A percentile compares a stretch with the other conserved stretches of the same genome.
phyloP scores from a whole-genome alignment of 2,113 vertebrate genomes.

The Callocephalon fimbriatum region DNA sequence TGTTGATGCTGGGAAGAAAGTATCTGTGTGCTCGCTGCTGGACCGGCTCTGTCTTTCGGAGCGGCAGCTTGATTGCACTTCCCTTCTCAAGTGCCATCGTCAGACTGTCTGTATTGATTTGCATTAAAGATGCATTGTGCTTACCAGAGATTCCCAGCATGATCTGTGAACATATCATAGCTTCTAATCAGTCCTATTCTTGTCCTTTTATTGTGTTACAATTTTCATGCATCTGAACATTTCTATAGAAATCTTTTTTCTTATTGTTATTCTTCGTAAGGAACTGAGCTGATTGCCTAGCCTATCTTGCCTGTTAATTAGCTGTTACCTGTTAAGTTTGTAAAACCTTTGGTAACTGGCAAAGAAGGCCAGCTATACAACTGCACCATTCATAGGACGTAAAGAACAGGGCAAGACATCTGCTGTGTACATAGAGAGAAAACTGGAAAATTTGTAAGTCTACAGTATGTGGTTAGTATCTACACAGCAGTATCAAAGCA shows the following conservation, averaged over 20 bases:
- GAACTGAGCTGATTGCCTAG: not conserved
- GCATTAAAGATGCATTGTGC: constrained; percentile 61
- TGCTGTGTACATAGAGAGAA: not conserved
- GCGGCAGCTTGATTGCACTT: constrained; percentile 54
- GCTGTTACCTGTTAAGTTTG: not conserved
- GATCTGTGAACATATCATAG: constrained; percentile 40
- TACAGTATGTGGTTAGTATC: not conserved
- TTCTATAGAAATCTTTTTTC: not conserved
- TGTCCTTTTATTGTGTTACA: not conserved
- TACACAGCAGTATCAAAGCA: not conserved
- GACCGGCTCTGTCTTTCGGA: not conserved
- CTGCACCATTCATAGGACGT: not conserved
- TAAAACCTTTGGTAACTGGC: not conserved
- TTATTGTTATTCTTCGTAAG: not conserved
- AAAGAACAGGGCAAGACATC: not conserved
- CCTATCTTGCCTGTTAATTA: constrained; percentile 8
- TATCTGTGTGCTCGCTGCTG: not conserved
- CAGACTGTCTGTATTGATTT: constrained; percentile 54
- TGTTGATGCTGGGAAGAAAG: not conserved
- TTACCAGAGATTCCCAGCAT: constrained; percentile 54
- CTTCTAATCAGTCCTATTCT: constrained; percentile 71
- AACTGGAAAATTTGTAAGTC: not conserved
- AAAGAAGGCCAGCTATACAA: not conserved
- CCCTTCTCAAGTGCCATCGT: constrained; percentile 35
- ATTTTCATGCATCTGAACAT: constrained; percentile 20